Base-by-base conservation (phyloP, 2,797 vertebrate genomes). In the Neopelma chrysocephalum region DNA sequence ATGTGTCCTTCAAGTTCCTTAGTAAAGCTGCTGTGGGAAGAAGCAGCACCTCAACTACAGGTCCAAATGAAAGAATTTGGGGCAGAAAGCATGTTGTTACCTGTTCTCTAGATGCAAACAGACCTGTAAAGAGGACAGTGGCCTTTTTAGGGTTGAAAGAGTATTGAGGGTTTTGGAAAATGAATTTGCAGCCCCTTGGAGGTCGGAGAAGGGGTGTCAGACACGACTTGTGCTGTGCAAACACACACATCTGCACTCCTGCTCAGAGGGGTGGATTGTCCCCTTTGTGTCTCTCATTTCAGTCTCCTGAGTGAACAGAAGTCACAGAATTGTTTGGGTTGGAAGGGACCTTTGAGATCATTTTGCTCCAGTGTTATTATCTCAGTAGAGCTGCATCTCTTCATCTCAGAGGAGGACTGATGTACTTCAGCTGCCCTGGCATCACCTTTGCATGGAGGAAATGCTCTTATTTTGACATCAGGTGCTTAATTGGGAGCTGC, bases 281-380 rank as follows among this genome's bases (percentile, higher is more conserved):
- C 34, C 17, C 10, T 21, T n/a, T 0, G 1, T 38, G 26, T 25
- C 66, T 27, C 72, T 82, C 2, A 0, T 47, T 61, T 61, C 1
- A 1, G 26, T 34, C 53, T 47, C 38, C 9, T 11, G n/a, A 78
- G 14, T 1, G 1, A 65, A 13, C 20, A 80, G 58, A 57, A 36
- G 16, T 31, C 15, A 21, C 62, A 23, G 62, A 8, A 45, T 43
- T 42, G 61, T 21, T 64, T 43, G 42, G 19, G 38, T 31, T 42
- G 60, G 62, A 17, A 31, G 22, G 62, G 42, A 17, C 14, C 60
- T 62, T 21, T 15, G 60, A 62, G 42, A 18, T 65, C 62, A 65
- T 25, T 43, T 25, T 6, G 15, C n/a, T 45, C 31, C 31, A 18
- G 6, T 13, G 31, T n/a, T 13, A 32, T 11, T 18, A 47, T 42